Conservation (phyloP, 1,140 invertebrate genomes). For the Asbolus verrucosus region DNA sequence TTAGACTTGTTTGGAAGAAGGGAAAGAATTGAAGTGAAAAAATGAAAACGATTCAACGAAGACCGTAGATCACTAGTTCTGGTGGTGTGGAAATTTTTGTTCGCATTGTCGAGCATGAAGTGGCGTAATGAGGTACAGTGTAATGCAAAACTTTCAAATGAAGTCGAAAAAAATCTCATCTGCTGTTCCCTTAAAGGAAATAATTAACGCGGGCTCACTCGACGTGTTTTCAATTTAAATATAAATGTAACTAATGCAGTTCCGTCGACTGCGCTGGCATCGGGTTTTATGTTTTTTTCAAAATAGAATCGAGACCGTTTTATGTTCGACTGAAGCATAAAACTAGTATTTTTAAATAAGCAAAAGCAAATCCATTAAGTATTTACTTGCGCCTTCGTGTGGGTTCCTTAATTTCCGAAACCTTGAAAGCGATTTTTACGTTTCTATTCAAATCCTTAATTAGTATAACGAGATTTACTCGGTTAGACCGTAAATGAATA, state of each 20-base stretch:
- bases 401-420: background rate
- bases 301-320: constrained; percentile 23
- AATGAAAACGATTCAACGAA: no score
- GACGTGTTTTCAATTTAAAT: constrained; percentile 27
- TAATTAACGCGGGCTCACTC: background rate
- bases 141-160: no score
- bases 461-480: constrained; percentile 18
- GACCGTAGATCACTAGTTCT: no score
- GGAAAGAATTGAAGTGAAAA: no score
- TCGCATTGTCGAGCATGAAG: no score
- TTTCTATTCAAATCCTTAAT: constrained; percentile 7
- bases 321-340: constrained; percentile 8
- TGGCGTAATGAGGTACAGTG: no score
- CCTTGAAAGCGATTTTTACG: constrained; percentile 5
- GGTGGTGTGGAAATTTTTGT: no score
- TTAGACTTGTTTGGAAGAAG: no score
- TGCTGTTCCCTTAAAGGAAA: constrained; percentile 11
- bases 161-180: no score
- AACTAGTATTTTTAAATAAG: constrained; percentile 23
- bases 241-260: constrained; percentile 23
- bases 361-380: background rate
- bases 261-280: constrained; percentile 21
- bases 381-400: background rate
- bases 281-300: constrained; percentile 24
- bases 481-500: background rate